These are phyloP conservation scores for Molossus alvarezi DNA, from an alignment of 2,797 vertebrate species.

Conservation along the genomic window DNA sequence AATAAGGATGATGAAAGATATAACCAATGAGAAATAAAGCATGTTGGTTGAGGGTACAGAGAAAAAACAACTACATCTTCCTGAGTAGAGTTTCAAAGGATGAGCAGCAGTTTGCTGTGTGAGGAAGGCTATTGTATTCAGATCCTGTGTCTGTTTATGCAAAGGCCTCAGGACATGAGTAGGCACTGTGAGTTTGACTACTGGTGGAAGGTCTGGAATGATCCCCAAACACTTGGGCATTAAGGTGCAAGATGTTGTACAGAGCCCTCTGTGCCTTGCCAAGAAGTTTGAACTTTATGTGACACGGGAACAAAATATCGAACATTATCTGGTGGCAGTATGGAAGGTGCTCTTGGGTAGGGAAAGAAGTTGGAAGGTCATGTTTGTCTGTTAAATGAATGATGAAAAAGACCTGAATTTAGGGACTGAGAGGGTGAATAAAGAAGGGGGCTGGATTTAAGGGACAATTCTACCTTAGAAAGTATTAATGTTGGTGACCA, in stretches of 20 bases:
- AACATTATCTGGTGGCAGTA: not conserved
- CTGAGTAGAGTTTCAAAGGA: not conserved
- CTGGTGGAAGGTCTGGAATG: not conserved
- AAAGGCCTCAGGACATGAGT: not conserved
- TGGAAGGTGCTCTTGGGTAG: not conserved
- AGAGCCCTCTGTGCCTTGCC: not conserved
- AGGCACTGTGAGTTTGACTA: not conserved
- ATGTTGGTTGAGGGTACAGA: not conserved
- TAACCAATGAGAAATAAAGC: not conserved
- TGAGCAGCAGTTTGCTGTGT: not conserved
- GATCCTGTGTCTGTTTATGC: not conserved
- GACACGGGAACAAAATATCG: not conserved
- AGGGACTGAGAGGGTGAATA: not conserved
- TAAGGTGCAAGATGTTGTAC: not conserved
- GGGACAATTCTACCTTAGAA: not conserved
- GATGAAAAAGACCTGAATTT: not conserved
- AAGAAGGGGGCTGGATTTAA: not conserved
- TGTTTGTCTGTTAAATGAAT: not conserved
- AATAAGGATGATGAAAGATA: not conserved
- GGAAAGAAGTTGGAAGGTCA: not conserved
- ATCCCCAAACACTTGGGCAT: not conserved
- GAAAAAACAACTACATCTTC: not conserved
- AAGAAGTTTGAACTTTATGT: not conserved
- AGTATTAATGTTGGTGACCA: not conserved
- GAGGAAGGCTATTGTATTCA: slow-evolving; percentile 32